These are phyloP conservation scores for Danionella dracula DNA, from an alignment of 2,797 vertebrate species.

Conservation along the genomic window DNA sequence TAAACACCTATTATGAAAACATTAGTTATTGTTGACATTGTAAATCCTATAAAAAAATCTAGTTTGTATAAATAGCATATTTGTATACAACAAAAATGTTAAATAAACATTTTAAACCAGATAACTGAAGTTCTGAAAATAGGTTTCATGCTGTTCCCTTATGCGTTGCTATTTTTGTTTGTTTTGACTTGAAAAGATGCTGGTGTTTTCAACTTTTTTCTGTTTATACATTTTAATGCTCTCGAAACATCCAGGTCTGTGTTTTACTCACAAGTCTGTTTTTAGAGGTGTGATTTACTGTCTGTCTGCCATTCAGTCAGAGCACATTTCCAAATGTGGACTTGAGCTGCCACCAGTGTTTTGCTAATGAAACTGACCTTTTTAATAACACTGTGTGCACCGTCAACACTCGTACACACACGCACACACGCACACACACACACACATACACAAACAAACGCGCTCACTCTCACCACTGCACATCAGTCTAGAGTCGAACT, in stretches of 20 bases:
- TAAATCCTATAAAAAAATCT: too few relatives aligned
- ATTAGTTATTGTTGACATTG: background rate
- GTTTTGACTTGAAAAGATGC: too few relatives aligned
- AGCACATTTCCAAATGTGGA: conserved; percentile 36
- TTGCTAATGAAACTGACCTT: conserved; percentile 75
- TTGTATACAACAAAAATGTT: too few relatives aligned
- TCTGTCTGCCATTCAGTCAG: conserved; percentile 39
- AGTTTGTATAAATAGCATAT: too few relatives aligned
- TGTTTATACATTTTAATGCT: too few relatives aligned
- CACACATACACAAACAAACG: conserved; percentile 32
- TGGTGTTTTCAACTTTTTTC: too few relatives aligned
- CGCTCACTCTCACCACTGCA: conserved; percentile 17
- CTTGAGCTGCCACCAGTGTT: conserved; percentile 45
- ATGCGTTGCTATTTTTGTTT: too few relatives aligned
- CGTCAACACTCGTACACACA: conserved; percentile 27
- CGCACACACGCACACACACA: conserved; percentile 4
- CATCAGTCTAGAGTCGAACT: conserved; percentile 51
- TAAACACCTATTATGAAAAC: too few relatives aligned
- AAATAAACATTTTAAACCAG: too few relatives aligned
- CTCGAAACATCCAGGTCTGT: background rate
- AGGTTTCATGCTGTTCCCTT: too few relatives aligned
- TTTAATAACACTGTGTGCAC: conserved; percentile 52
- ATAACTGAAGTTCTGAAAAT: too few relatives aligned
- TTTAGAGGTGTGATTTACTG: conserved; percentile 41
- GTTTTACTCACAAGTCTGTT: conserved; percentile 23